These are phyloP conservation scores for Heterohyrax brucei DNA, from an alignment of 2,797 vertebrate species.

Conservation along the genomic window DNA sequence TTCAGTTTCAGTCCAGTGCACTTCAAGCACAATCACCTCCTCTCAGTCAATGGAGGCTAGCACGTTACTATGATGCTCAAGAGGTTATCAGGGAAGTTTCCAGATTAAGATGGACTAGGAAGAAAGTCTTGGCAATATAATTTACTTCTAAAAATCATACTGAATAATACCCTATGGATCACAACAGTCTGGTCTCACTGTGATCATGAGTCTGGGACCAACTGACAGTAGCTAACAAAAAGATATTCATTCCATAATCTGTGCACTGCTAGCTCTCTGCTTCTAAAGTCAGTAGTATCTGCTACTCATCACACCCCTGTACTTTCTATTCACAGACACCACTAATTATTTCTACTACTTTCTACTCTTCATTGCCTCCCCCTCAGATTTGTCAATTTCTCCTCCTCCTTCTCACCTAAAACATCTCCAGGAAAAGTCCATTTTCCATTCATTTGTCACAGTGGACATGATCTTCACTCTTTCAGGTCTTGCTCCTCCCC, in stretches of 20 bases:
- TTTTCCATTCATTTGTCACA: not conserved
- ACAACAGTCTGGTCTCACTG: too few species aligned
- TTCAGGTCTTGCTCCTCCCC: not conserved
- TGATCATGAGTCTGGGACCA: not conserved
- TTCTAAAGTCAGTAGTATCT: not conserved
- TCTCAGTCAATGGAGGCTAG: not conserved
- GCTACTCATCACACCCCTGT: not conserved
- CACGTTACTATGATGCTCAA: not conserved
- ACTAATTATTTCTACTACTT: not conserved
- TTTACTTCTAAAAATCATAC: not conserved
- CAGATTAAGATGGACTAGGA: not conserved
- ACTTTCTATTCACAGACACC: not conserved
- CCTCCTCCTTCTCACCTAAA: not conserved
- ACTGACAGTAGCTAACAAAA: not conserved
- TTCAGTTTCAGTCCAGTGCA: not conserved
- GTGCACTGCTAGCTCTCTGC: not conserved
- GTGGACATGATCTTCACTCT: not conserved
- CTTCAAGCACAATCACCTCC: not conserved
- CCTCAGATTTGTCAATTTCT: not conserved
- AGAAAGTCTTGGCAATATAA: not conserved
- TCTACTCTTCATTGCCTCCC: not conserved
- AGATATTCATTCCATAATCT: not conserved
- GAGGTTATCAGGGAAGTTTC: not conserved
- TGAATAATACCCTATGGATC: too few species aligned
- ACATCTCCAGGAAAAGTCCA: not conserved